phyloP scores from a whole-genome alignment of 1,140 invertebrate species.

The Whitmania pigra region DNA sequence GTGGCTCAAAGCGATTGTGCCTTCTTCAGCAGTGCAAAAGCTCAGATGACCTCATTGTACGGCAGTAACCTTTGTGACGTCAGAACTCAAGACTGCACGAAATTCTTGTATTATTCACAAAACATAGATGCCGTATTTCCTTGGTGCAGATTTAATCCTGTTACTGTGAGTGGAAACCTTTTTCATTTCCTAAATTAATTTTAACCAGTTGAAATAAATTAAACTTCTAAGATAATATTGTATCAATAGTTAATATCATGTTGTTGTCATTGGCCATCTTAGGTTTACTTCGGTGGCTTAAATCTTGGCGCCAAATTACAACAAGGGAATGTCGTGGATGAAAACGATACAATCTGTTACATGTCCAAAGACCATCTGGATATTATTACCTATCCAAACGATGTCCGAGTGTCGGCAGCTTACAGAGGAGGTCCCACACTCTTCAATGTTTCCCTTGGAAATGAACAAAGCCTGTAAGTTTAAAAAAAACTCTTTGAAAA shows the following conservation, averaged over 20 bases:
- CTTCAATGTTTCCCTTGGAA: background rate
- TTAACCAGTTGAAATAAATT: background rate
- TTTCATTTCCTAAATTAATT: background rate
- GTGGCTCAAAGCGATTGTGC: background rate
- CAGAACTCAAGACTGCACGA: background rate
- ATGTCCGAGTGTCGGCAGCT: background rate
- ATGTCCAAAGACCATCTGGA: background rate
- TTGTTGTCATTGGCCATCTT: background rate
- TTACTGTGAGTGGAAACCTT: background rate
- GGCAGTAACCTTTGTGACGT: background rate
- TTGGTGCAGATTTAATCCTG: background rate
- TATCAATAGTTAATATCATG: too few relatives aligned
- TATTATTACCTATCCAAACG: background rate
- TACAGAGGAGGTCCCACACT: background rate
- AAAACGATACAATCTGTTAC: conserved; percentile 6
- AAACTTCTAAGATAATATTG: too few relatives aligned
- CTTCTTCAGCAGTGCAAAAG: background rate
- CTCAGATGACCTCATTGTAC: background rate
- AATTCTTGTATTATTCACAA: background rate
- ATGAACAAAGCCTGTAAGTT: background rate
- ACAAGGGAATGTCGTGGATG: background rate
- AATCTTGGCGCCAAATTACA: background rate
- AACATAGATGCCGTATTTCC: background rate
- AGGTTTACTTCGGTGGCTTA: background rate
- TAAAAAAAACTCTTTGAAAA: background rate